These are phyloP conservation scores for Zootoca vivipara DNA, from an alignment of 2,113 vertebrate genomes.

Conservation along the genomic window DNA sequence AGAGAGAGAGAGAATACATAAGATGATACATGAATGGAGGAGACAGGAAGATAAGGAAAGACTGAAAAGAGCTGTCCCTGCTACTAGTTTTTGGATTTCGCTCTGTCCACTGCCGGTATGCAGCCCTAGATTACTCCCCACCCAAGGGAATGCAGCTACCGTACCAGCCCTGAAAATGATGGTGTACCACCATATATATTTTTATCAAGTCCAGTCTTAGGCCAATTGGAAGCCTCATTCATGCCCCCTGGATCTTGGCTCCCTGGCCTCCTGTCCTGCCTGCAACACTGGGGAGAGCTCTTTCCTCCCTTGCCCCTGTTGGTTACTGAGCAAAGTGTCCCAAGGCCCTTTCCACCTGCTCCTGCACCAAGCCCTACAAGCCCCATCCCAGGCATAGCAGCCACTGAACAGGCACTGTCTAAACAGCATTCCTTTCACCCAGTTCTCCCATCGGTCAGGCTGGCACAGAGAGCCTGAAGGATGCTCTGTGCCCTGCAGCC, in stretches of 20 bases:
- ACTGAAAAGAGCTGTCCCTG: background rate
- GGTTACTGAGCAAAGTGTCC: background rate
- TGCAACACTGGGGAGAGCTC: background rate
- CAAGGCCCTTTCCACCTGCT: background rate
- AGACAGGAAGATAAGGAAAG: background rate
- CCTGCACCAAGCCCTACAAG: background rate
- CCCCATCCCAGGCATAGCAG: background rate
- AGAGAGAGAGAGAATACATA: background rate
- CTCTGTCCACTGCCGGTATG: background rate
- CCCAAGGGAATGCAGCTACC: background rate
- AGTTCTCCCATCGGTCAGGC: rapidly evolving
- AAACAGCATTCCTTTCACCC: background rate
- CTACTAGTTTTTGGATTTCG: background rate
- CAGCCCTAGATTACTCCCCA: background rate
- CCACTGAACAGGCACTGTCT: background rate
- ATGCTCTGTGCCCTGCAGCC: background rate
- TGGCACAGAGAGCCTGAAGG: background rate
- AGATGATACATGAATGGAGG: background rate
- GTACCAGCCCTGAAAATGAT: background rate
- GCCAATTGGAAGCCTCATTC: background rate
- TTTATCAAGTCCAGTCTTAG: too few species aligned
- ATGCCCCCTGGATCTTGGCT: too few species aligned
- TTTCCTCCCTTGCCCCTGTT: background rate
- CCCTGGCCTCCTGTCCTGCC: too few species aligned
- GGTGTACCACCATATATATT: background rate